Percentiles rank a stretch among this genome's conserved stretches.
phyloP scores from a whole-genome alignment of 1,140 invertebrate genomes.

The Anastatus disparis region DNA sequence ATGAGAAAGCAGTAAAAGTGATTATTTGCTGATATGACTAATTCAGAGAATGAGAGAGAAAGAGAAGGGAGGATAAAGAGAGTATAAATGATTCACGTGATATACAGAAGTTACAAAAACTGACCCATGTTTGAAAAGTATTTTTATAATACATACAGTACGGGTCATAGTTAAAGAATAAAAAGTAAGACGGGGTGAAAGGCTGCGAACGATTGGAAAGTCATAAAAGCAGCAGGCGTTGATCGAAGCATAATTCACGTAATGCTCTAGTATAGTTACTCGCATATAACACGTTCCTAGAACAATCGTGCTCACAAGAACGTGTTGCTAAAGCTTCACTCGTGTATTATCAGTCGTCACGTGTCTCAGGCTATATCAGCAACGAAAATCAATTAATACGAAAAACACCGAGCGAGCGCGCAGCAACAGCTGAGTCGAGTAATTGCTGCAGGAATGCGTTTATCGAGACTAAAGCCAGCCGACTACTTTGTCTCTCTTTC shows the following conservation, averaged over 20 bases:
- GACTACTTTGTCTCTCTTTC: too few species aligned
- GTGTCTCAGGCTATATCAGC: constrained; percentile 47
- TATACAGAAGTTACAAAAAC: too few species aligned
- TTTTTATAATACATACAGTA: too few species aligned
- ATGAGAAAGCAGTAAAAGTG: too few species aligned
- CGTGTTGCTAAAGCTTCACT: constrained; percentile 2
- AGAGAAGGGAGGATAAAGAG: too few species aligned
- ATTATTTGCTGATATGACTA: too few species aligned
- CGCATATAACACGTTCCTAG: background rate
- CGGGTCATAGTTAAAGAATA: too few species aligned
- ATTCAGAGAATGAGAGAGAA: too few species aligned
- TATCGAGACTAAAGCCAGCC: constrained; percentile 58
- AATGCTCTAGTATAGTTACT: background rate
- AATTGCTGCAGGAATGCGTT: constrained; percentile 63
- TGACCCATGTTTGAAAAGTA: too few species aligned
- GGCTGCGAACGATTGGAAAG: constrained; percentile 39
- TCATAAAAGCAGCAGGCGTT: constrained; percentile 36
- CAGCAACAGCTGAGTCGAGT: constrained; percentile 47
- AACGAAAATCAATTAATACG: constrained; percentile 62
- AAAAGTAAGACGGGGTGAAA: constrained; percentile 1
- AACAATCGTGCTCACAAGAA: background rate
- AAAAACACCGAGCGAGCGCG: constrained; percentile 45
- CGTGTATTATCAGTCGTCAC: constrained; percentile 40
- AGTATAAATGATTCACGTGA: too few species aligned
- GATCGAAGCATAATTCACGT: constrained; percentile 14